These are phyloP conservation scores for Acleris cristana DNA, from an alignment of 2,888 invertebrate species.

Conservation along the genomic window DNA sequence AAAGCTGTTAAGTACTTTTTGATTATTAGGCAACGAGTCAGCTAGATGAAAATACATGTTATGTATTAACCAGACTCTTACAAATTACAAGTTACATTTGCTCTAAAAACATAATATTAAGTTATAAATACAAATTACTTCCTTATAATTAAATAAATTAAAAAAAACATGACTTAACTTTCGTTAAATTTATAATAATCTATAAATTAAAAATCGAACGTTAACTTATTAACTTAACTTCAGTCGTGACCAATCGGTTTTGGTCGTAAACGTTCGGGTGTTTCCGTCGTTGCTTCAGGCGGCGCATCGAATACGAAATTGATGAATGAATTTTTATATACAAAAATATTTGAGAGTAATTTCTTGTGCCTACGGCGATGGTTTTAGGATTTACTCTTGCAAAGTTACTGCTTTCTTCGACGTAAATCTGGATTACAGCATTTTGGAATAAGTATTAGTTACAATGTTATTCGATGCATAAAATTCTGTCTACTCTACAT, in stretches of 20 bases:
- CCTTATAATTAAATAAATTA: too few relatives aligned
- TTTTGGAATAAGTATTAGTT: not conserved
- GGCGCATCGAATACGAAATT: slow-evolving; percentile 54
- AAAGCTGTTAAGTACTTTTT: too few relatives aligned
- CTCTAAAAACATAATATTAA: too few relatives aligned
- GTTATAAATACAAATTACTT: too few relatives aligned
- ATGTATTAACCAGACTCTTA: too few relatives aligned
- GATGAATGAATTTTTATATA: slow-evolving; percentile 69
- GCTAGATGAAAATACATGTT: too few relatives aligned
- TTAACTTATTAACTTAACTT: slow-evolving; percentile 46
- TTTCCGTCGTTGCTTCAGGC: slow-evolving; percentile 53
- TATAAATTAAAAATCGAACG: slow-evolving; percentile 59
- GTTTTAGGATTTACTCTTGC: slow-evolving; percentile 48
- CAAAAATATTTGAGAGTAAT: slow-evolving; percentile 46
- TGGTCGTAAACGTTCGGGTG: slow-evolving; percentile 33
- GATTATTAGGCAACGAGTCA: too few relatives aligned
- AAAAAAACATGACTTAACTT: not conserved
- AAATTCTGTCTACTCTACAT: too few relatives aligned
- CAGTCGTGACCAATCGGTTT: slow-evolving; percentile 46
- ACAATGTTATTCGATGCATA: too few relatives aligned
- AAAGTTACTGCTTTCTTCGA: not conserved
- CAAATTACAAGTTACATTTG: too few relatives aligned
- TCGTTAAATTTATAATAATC: not conserved
- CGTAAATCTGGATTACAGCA: too few relatives aligned
- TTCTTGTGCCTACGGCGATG: slow-evolving; percentile 6